Conservation (phyloP, 2,888 invertebrate species). For the Nomada fabriciana region DNA sequence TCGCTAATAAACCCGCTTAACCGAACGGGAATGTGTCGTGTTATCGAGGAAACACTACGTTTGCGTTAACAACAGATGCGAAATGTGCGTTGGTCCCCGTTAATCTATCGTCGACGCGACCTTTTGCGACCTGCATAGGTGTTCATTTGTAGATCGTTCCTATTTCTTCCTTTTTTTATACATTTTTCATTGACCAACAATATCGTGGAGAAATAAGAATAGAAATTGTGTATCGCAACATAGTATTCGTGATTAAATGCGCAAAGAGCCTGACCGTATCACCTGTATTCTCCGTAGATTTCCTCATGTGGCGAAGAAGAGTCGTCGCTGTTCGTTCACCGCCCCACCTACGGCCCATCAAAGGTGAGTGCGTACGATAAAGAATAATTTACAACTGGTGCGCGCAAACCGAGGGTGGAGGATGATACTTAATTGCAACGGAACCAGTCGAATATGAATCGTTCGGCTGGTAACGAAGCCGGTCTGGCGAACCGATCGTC, state of each 20-base stretch:
- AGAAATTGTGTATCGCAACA: too few species aligned
- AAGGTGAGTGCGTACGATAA: conserved; percentile 53
- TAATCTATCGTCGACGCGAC: neutral
- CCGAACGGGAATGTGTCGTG: conserved; percentile 77
- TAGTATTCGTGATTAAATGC: neutral
- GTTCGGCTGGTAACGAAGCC: conserved; percentile 6
- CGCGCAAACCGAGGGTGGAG: conserved; percentile 11
- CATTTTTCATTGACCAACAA: too few species aligned
- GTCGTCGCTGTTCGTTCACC: conserved; percentile 71
- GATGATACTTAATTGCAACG: conserved; percentile 36
- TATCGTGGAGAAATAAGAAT: too few species aligned
- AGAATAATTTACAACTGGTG: conserved; percentile 54
- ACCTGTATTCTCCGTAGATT: conserved; percentile 71
- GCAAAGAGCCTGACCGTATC: conserved; percentile 8
- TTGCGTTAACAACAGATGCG: conserved; percentile 28
- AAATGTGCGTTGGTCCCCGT: conserved; percentile 56
- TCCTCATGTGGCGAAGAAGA: conserved; percentile 79
- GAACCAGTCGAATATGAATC: conserved; percentile 23
- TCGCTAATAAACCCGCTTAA: conserved; percentile 82
- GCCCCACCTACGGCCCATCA: conserved; percentile 43
- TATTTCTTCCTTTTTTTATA: too few species aligned
- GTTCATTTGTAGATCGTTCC: too few species aligned
- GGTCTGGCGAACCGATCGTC: conserved; percentile 1
- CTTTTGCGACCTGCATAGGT: neutral
- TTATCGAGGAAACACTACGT: conserved; percentile 63